Evolutionary conservation across 2,888 invertebrate genomes (phyloP).

Genomic region (Mesorhabditis spiculigera): DNA sequence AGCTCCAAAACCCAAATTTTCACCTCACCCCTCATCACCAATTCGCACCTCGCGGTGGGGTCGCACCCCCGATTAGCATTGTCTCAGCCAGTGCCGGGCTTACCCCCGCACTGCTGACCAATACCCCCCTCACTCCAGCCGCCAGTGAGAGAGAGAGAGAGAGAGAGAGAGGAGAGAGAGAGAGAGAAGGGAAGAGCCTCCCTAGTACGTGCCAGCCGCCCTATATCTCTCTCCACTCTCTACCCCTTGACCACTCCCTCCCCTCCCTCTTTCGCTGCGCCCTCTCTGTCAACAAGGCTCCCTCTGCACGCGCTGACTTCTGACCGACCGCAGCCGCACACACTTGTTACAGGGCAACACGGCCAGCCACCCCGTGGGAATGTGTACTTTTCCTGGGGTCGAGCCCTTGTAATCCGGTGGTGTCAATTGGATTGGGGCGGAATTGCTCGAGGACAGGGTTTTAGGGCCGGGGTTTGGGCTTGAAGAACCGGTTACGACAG

Average conservation of each 20-base stretch:
- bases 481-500: too few relatives aligned
- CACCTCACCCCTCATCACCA: neutral
- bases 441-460: too few relatives aligned
- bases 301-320: slow-evolving; percentile 14
- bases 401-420: too few relatives aligned
- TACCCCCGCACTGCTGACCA: slow-evolving; percentile 3
- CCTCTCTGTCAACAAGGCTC: slow-evolving; percentile 12
- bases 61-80: neutral
- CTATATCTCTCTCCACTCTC: slow-evolving; percentile 6
- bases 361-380: slow-evolving; percentile 13
- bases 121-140: neutral
- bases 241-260: slow-evolving; percentile 3
- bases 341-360: neutral
- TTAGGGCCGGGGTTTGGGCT: too few relatives aligned
- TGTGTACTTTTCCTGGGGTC: too few relatives aligned
- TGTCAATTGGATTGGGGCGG: too few relatives aligned
- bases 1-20: too few relatives aligned
- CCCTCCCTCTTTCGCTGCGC: neutral
- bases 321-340: slow-evolving; percentile 7
- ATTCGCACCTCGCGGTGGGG: neutral
- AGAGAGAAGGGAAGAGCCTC: too few relatives aligned
- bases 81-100: slow-evolving; percentile 5
- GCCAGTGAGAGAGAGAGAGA: too few relatives aligned
- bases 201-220: slow-evolving; percentile 10
- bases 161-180: too few relatives aligned